A percentile compares a stretch with the other conserved stretches of the same genome.
phyloP scores from a whole-genome alignment of 2,113 vertebrate genomes.

The Stigmatopora argus region DNA sequence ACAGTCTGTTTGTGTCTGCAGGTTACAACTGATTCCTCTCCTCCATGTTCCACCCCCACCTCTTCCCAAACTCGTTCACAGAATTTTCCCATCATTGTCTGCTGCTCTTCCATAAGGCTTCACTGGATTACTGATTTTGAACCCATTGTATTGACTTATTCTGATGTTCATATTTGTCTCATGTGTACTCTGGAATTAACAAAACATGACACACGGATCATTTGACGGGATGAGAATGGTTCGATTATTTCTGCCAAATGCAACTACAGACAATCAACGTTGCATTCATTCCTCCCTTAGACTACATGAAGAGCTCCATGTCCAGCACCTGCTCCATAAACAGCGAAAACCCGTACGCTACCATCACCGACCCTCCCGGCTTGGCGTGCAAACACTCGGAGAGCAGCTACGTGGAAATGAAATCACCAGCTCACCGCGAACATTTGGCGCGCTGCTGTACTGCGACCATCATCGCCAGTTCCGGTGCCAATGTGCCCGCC shows the following conservation, averaged over 20 bases:
- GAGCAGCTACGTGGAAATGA: conserved; percentile 97
- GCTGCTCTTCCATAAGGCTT: not conserved
- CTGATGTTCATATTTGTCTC: too few relatives aligned
- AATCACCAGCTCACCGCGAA: conserved; percentile 78
- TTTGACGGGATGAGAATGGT: not conserved
- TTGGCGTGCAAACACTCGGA: conserved; percentile 81
- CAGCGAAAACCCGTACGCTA: conserved; percentile 92
- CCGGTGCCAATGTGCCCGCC: conserved; percentile 55
- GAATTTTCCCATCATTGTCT: conserved; percentile 12
- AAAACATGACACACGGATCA: not conserved
- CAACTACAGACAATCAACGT: not conserved
- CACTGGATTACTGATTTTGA: too few relatives aligned
- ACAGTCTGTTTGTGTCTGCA: conserved; percentile 45
- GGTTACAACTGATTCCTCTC: conserved; percentile 25
- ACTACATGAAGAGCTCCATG: conserved; percentile 87
- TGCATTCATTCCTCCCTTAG: conserved; percentile 25
- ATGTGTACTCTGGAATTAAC: not conserved
- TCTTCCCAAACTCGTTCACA: conserved; percentile 4
- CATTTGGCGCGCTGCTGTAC: conserved; percentile 68
- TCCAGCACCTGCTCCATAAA: conserved; percentile 90
- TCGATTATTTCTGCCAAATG: not conserved
- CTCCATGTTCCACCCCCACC: conserved; percentile 17
- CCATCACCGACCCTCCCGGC: conserved; percentile 83
- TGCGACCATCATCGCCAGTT: conserved; percentile 55
- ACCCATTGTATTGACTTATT: not conserved